Evolutionary conservation across 2,888 invertebrate species (phyloP), one percentile per base, ranked within the genome.

Genomic region (Dinocampus coccinellae): DNA sequence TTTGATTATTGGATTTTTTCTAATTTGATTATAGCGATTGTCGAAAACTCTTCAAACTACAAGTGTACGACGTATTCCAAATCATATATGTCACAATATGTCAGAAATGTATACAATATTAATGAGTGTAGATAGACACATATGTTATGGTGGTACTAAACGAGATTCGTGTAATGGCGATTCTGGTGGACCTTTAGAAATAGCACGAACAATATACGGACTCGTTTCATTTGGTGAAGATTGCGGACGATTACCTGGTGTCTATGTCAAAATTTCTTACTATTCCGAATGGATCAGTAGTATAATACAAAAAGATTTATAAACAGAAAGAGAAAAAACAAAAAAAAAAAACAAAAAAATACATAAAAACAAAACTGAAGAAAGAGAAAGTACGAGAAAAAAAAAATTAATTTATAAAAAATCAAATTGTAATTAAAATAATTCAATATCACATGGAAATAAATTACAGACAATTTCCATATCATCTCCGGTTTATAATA

Each of bases 161-260:
- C 73, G 71, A 22, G 82, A 82, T 61, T 75, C 82, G 20, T 82
- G 82, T 62, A 73, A 65, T 20, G 82, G 82, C 0, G 82, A 82
- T 69, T 82, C 82, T 0, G 82, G 82, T n/a, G 82, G 82, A 55
- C 78, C 82, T 6, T 63, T 82, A 62, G 77, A 79, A 10, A 73
- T 61, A 69, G 60, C 13, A 16, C 55, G 47, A 4, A 79, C 73
- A 2, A 67, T 82, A 58, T 81, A 80, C 13, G 82, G 82, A 1
- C 57, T 82, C 13, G 82, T 82, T n/a, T 81, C 82, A 9, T 82
- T 82, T 42, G 82, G 82, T 0, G 16, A 69, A 4, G 70, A 69
- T 4, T 82, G 82, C 55, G 82, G 73, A n/a, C 2, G 60, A 24
- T 67, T 53, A 4, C 70, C 82, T 1, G 82, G 82, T n/a, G 72